A percentile compares a stretch with the other conserved stretches of the same genome.
These are phyloP conservation scores for Trinorchestia longiramus DNA, from an alignment of 1,140 invertebrate species.

Conservation along the genomic window DNA sequence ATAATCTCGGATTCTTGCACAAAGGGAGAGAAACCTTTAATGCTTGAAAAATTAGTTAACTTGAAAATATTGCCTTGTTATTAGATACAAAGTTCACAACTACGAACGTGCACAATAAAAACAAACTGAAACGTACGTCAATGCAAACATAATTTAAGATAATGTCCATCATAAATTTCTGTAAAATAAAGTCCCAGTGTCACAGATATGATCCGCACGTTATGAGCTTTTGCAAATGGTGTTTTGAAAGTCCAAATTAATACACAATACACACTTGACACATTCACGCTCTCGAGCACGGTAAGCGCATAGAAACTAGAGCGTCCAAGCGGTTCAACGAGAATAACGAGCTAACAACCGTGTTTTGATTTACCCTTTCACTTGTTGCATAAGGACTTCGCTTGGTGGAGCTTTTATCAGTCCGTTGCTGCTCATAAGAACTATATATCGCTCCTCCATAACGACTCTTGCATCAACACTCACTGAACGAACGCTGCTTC, in stretches of 20 bases:
- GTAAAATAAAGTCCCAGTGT: too few species aligned
- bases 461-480: background rate
- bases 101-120: too few species aligned
- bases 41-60: too few species aligned
- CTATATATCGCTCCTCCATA: too few species aligned
- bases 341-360: background rate
- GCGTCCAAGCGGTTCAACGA: background rate
- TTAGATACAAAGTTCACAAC: too few species aligned
- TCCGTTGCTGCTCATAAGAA: background rate
- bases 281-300: background rate
- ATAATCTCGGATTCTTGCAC: too few species aligned
- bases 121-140: too few species aligned
- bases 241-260: background rate
- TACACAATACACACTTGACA: background rate
- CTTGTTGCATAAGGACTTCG: constrained; percentile 1
- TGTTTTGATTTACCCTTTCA: constrained; percentile 37
- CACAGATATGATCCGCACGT: background rate
- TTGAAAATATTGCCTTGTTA: too few species aligned
- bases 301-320: background rate
- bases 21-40: too few species aligned
- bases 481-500: background rate
- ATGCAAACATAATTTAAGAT: background rate
- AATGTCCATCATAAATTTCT: background rate
- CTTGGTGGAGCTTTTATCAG: background rate
- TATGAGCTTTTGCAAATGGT: background rate